Evolutionary conservation across 2,888 invertebrate genomes (phyloP), one percentile per base, ranked within the genome.

Genomic region (Dasysyrphus albostriatus): DNA sequence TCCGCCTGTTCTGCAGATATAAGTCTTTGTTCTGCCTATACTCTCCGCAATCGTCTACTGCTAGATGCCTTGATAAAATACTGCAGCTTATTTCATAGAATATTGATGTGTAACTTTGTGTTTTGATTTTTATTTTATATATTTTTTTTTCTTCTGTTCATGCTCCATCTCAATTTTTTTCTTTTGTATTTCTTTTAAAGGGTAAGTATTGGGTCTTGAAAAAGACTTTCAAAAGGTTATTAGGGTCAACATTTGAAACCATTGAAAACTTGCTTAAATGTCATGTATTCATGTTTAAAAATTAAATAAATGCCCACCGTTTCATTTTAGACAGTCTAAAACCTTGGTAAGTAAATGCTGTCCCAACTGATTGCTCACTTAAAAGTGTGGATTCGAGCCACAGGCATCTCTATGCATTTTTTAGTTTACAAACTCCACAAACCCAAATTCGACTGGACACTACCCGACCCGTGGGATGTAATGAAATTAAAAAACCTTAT

Each of bases 71-170:
- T 76, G 39, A 47, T 69, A 72, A 63, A 67, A 78, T 78, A 74
- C 65, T 82, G 87, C 87, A 87, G 78, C 82, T 82, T 87, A 78
- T 87, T 82, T 78, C 78, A 78, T 82, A 82, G 82, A 87, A 85
- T 82, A 87, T 87, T 87, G 82, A 87, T 87, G 87, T 87, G 65
- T 74, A 79, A 82, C 77, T 87, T 54, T 79, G 70, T 82, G 69
- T 76, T 65, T 65, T 16, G 6, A 10, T 51, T 77, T 83, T n/a
- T n/a, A n/a, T n/a, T n/a, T n/a, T n/a, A n/a, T n/a, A n/a, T 69
- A 4, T 42, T 58, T 83, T 72, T 76, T 63, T 14, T 56, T 65
- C 63, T 56, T 65, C 63, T 47, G 5, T 67, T 34, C n/a, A 58
- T 74, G 34, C 63, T 47, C 42, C 73, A 77, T 77, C 73, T 32